Evolutionary conservation across 2,797 vertebrate species (phyloP), one percentile per base, ranked within the genome.

Genomic region (Hybognathus amarus): DNA sequence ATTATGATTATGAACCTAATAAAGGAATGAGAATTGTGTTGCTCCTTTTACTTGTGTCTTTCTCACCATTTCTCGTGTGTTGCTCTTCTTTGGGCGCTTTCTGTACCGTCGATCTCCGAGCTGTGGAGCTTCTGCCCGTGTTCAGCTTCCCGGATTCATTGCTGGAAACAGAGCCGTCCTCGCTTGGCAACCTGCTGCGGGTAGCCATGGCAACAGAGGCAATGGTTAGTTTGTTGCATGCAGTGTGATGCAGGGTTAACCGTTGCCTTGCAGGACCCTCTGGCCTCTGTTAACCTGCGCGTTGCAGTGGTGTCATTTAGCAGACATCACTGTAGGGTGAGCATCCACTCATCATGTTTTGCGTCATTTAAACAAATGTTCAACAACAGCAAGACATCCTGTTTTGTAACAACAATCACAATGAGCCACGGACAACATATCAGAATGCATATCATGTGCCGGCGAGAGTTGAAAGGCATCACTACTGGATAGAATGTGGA

Each of bases 161-260:
- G 92, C 97, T 99, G 90, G 96, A 95, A 94, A 98, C 93, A 70
- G 98, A 99, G 91, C 97, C 96, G 0, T 95, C 96, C 90, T 98
- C 98, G 80, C 97, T 99, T 85, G 96, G 96, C 92, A 97, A 96
- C 94, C 89, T 95, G 92, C 98, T 98, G 95, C 79, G 93, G 93
- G 96, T 96, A 95, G 95, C 96, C 97, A 99, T 96, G 94, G 97
- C 95, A 98, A 98, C 97, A 97, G 93, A 92, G 90, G 87, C 92
- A 91, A 87, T 27, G 36, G 82, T 89, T 77, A 89, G 83, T 68
- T 66, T 73, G 13, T 77, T 70, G 85, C 36, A 79, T 52, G 50
- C 33, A 63, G 50, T 82, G 20, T 22, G 67, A 67, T 77, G 74
- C 84, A 52, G 77, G 64, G 81, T 82, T 82, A 80, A 82, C 52